These are phyloP conservation scores for Myrmecophaga tridactyla DNA, from an alignment of 2,113 vertebrate species.

Conservation along the genomic window DNA sequence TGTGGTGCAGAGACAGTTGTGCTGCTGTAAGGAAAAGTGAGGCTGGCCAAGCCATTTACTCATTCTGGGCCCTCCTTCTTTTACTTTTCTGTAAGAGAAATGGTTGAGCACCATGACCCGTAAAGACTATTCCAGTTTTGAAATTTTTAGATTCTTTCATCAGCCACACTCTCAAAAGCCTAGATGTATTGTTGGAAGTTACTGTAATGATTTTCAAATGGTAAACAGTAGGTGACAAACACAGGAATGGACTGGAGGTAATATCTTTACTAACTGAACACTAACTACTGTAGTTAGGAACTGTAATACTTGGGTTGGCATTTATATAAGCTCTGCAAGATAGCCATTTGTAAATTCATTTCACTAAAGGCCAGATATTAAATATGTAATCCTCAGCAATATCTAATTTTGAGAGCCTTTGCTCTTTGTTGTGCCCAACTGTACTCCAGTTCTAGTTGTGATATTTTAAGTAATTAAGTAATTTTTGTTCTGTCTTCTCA, in stretches of 20 bases:
- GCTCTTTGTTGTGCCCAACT: not conserved
- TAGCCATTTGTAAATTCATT: not conserved
- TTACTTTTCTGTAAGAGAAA: not conserved
- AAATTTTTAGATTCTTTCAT: not conserved
- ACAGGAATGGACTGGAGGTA: not conserved
- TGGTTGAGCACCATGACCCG: not conserved
- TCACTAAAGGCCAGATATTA: not conserved
- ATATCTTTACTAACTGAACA: not conserved
- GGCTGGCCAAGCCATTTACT: not conserved
- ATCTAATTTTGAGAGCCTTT: not conserved
- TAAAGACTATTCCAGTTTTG: not conserved
- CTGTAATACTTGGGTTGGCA: not conserved
- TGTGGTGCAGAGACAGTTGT: not conserved
- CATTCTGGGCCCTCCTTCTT: not conserved
- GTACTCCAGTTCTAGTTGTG: not conserved
- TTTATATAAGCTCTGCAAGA: not conserved
- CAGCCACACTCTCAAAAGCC: not conserved
- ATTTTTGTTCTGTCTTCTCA: not conserved
- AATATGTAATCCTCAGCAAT: not conserved
- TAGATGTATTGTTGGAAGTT: not conserved
- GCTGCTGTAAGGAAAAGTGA: not conserved
- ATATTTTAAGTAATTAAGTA: not conserved
- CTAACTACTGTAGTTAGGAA: not conserved
- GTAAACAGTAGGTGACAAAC: not conserved
- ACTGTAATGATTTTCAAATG: not conserved